Evolutionary conservation across 2,797 vertebrate genomes (phyloP), one percentile per base, ranked within the genome.

Genomic region (Ctenopoma kingsleyae): DNA sequence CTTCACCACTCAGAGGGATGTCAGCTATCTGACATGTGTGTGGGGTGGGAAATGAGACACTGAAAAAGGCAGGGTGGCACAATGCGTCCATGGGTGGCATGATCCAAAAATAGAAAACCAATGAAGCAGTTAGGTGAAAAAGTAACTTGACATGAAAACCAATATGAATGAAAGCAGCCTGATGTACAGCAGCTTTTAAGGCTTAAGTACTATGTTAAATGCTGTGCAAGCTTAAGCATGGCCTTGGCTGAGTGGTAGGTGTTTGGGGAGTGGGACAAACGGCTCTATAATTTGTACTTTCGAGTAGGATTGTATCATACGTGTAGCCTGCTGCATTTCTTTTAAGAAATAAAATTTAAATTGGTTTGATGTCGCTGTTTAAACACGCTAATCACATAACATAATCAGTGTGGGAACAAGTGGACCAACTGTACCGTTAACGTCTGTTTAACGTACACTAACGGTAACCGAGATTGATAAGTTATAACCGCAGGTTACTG

Each of bases 81-180:
- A 93, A 92, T 90, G 90, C 86, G 87, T 82, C 76, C 52, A 85
- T 49, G 87, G 85, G 84, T 89, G 91, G 81, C 84, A 72, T 54
- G 60, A 67, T 76, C 87, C 88, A 87, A 89, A 94, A 94, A 94
- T 93, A 95, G 91, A 90, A 78, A 74, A 53, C 36, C 56, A 71
- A 48, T 43, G 44, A 73, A 66, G 50, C 41, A 62, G 81, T 58
- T 62, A 68, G 49, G 51, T 32, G 15, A 63, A 81, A 74, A 59
- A 50, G 25, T 57, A 61, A 72, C 35, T 65, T 74, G 30, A 35
- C 32, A 46, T 32, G 30, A 70, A 66, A 59, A 61, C 1, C 4
- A 35, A 10, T 46, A 20, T 23, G 10, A 22, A 30, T 46, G 6
- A 66, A 46, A 62, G 53, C n/a, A 27, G 19, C 8, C 17, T 50